Evolutionary conservation across 2,113 vertebrate species (phyloP), one percentile per base, ranked within the genome.

Genomic region (Ranitomeya imitator): DNA sequence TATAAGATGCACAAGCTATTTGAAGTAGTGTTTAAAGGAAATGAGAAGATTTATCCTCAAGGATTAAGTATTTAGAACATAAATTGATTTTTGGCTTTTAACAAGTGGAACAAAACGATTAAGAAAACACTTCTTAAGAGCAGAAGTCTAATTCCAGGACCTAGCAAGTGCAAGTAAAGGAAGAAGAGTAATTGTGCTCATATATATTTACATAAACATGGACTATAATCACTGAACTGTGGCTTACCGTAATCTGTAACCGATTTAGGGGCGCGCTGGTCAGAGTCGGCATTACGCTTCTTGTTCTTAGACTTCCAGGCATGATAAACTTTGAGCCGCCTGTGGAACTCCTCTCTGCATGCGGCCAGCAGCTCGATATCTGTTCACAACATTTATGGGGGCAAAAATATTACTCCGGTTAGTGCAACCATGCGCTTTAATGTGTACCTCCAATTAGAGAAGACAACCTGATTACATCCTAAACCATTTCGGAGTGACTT

Each of bases 281-380:
- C 97, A 13, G 94, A 61, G 78, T 99, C 97, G 0, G 95, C 89
- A 89, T 99, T 99, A 85, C 98, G 96, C 90, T 99, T 99, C 95
- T 98, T 99, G 90, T 99, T 99, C 96, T 95, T 98, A 82, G 98
- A 97, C 91, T 99, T 99, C 98, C 98, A 99, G 60, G 98, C 97
- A 90, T 99, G 98, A 90, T 99, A 99, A 0, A 99, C 98, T 91
- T 99, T 99, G 85, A 99, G 95, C 51, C 98, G 94, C 82, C 98
- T 96, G 91, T 99, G 98, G 91, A 99, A 99, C 93, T 99, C 98
- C 92, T 99, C 98, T 85, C 98, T 95, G 94, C 98, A 99, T 88
- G 98, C 96, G 0, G 96, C 98, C 93, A 99, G 91, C 65, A 99
- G 94, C 91, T 99, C 98, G 90, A 99, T 99, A 93, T 99, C 98